Base-by-base conservation (phyloP, 2,797 vertebrate genomes). In the Sebastes cheni region DNA sequence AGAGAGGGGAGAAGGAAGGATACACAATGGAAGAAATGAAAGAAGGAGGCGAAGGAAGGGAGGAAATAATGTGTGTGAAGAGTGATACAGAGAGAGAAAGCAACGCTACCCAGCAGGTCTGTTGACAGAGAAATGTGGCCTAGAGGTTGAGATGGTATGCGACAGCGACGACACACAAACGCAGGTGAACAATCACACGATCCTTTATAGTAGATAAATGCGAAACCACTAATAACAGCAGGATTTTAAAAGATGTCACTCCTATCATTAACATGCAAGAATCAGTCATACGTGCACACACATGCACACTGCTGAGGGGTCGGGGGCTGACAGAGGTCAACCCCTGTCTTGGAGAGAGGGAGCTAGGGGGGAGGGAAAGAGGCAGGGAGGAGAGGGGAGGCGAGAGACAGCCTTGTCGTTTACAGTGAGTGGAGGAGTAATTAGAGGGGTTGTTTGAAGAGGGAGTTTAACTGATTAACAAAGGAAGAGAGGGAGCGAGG, bases 401-500 rank as follows among this genome's bases (percentile, higher is more conserved):
- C 79, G 56, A 56, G 79, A 91, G 86, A 92, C 93, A 93, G 91
- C 92, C 89, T 79, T 89, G 93, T 91, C 92, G 93, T 94, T 95
- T 94, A 90, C 93, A 92, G 93, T 93, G 93, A 96, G 93, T 84
- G 88, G 92, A 95, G 94, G 90, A 94, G 95, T 96, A 96, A 96
- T 96, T 96, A 96, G 96, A 95, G 93, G 92, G 92, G 93, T 91
- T 96, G 95, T 96, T 96, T 96, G 96, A 96, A 96, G 95, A 96
- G 95, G 93, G 93, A 96, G 94, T 95, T 96, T 96, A 96, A 96
- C 95, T 96, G 96, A 96, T 96, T 96, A 96, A 95, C 95, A 96
- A 95, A 95, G 91, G 92, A 93, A 93, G 88, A 92, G 91, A 85
- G 91, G 91, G 90, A 93, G 83, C 65, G 76, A 77, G 88, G 91